phyloP scores from a whole-genome alignment of 2,888 invertebrate genomes.

The Campoletis raptor region DNA sequence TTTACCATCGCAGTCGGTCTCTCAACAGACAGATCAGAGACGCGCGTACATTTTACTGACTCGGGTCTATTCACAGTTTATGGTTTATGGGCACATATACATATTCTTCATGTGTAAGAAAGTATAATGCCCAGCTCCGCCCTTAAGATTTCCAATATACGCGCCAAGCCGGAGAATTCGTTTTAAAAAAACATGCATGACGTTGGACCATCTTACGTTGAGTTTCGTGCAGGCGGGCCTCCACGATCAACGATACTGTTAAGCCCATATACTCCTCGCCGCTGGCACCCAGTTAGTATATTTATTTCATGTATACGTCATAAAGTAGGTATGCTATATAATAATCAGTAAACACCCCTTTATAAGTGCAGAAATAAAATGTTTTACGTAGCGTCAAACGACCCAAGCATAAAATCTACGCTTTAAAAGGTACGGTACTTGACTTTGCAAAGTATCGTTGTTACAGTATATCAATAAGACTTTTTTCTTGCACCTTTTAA shows the following conservation, averaged over 20 bases:
- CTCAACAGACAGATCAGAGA: conserved; percentile 11
- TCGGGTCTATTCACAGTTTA: conserved; percentile 23
- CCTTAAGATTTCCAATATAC: conserved; percentile 43
- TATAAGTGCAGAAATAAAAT: conserved; percentile 65
- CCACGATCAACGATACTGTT: conserved; percentile 63
- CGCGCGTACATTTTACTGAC: conserved; percentile 22
- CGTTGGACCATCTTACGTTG: conserved; percentile 58
- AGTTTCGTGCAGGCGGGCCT: conserved; percentile 33
- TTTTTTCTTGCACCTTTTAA: conserved; percentile 24
- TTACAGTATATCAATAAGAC: conserved; percentile 13
- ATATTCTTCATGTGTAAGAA: conserved; percentile 3
- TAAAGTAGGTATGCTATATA: conserved; percentile 36
- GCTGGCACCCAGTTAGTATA: conserved; percentile 23
- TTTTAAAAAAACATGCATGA: conserved; percentile 48
- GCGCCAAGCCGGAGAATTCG: conserved; percentile 38
- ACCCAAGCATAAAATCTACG: conserved; percentile 47
- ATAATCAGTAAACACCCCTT: conserved; percentile 61
- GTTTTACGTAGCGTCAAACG: conserved; percentile 67
- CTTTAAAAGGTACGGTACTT: conserved; percentile 31
- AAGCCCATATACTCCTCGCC: conserved; percentile 33
- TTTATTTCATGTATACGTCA: conserved; percentile 25
- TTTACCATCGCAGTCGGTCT: conserved; percentile 22
- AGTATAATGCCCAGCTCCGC: conserved; percentile 40
- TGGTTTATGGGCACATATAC: not conserved
- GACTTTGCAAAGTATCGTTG: conserved; percentile 25